Base-by-base conservation (phyloP, 2,113 vertebrate species). In the Andinoacara biseriatus region DNA sequence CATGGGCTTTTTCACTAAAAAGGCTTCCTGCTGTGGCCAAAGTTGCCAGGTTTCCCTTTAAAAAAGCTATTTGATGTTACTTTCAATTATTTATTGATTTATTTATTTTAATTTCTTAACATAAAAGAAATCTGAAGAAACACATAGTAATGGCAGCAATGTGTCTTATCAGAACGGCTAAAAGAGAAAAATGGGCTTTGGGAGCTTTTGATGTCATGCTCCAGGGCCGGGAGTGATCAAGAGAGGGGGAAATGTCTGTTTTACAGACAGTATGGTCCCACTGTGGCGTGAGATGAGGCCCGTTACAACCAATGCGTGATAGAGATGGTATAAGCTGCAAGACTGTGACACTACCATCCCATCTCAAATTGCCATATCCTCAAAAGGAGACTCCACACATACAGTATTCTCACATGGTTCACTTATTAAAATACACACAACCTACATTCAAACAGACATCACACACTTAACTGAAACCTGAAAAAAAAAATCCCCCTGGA, bases 251-350 rank as follows among this genome's bases (percentile, higher is more conserved):
- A 82, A 76, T 82, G 52, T 87, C 57, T 88, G 58, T 81, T 78
- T 79, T 76, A 20, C 43, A 76, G 46, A 29, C 58, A 7, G 54
- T 7, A 65, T 74, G 31, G 63, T 77, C 86, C 89, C 82, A 87
- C 76, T 74, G 83, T 77, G 81, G 82, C 81, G 54, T 77, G 56
- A 76, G 58, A 87, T 84, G 74, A 75, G 15, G n/a, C 72, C 91
- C 78, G 88, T 90, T 86, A 56, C 40, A 78, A 85, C 58, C 52
- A 83, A 82, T 87, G 29, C 59, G 57, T 79, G 14, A 81, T 80
- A 62, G 18, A 65, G 38, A 74, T 14, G 24, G 58, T 74, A 58
- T 83, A 54, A 84, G 76, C 86, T 58, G 59, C 29, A 76, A 67
- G 62, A 62, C 74, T 83, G 49, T 74, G 58, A 65, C 58, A 17